phyloP scores from a whole-genome alignment of 1,140 invertebrate species.

The Orius insidiosus region DNA sequence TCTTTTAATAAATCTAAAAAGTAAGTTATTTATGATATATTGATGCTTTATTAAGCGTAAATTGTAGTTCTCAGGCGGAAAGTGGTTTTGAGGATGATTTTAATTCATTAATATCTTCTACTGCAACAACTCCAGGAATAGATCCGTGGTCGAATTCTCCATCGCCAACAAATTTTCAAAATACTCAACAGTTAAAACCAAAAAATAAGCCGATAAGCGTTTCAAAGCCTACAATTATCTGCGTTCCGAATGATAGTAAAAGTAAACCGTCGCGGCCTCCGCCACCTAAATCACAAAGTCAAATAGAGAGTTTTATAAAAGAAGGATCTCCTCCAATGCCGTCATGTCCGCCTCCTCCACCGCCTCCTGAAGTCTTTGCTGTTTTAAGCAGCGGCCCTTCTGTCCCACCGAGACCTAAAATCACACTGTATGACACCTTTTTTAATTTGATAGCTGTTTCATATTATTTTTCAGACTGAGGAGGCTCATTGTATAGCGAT shows the following conservation, averaged over 20 bases:
- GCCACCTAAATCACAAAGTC: slow-evolving; percentile 4
- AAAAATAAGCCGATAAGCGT: too few relatives aligned
- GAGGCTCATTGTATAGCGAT: slow-evolving; percentile 44
- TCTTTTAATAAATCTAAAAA: too few relatives aligned
- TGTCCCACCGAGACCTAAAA: slow-evolving; percentile 14
- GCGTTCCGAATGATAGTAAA: too few relatives aligned
- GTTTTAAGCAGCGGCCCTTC: slow-evolving; percentile 22
- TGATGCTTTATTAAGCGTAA: not conserved
- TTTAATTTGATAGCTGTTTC: too few relatives aligned
- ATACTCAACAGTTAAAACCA: too few relatives aligned
- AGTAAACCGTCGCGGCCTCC: slow-evolving; percentile 14
- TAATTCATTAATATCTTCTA: slow-evolving; percentile 31
- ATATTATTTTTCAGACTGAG: too few relatives aligned
- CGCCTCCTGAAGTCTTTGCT: slow-evolving; percentile 28
- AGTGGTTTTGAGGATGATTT: slow-evolving; percentile 62
- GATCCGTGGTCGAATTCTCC: too few relatives aligned
- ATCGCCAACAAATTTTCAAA: too few relatives aligned
- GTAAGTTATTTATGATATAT: too few relatives aligned
- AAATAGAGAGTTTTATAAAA: not conserved
- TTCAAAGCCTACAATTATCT: too few relatives aligned
- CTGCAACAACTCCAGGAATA: slow-evolving; percentile 17
- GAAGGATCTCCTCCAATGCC: slow-evolving; percentile 54
- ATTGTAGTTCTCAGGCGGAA: slow-evolving; percentile 46
- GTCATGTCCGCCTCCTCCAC: slow-evolving; percentile 49
- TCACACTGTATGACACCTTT: too few relatives aligned